Evolutionary conservation across 2,888 invertebrate species (phyloP).

Genomic region (Lasioglossum figueresi): DNA sequence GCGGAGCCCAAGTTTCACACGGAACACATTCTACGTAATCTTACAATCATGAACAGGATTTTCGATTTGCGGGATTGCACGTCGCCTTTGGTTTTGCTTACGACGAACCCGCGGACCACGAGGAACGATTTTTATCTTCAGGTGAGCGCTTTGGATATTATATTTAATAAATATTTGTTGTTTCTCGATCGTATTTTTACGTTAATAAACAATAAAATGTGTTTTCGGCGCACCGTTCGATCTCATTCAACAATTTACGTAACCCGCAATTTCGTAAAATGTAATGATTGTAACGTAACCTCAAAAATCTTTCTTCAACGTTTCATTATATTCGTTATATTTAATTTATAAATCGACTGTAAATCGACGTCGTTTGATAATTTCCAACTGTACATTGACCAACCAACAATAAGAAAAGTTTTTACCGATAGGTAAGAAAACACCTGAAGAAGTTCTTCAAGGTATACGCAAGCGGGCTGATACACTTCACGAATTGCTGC

Average conservation of each 20-base stretch:
- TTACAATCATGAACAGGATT: slow-evolving; percentile 78
- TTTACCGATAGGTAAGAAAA: slow-evolving; percentile 65
- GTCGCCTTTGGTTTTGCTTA: slow-evolving; percentile 63
- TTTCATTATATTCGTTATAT: no score
- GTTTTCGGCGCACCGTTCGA: no score
- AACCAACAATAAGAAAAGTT: not conserved
- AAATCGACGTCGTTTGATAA: no score
- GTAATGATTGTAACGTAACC: no score
- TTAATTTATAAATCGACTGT: no score
- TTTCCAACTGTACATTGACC: not conserved
- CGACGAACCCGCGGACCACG: slow-evolving; percentile 59
- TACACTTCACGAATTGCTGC: slow-evolving; percentile 81
- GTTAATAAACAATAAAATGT: no score
- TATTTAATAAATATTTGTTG: no score
- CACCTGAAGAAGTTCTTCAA: slow-evolving; percentile 74
- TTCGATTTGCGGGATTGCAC: slow-evolving; percentile 80
- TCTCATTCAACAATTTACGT: no score
- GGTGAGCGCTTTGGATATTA: slow-evolving; percentile 53
- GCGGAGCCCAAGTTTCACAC: slow-evolving; percentile 75
- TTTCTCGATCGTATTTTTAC: no score
- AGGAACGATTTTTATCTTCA: slow-evolving; percentile 66
- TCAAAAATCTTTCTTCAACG: no score
- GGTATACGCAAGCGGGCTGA: slow-evolving; percentile 72
- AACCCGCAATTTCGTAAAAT: no score
- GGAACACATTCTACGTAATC: slow-evolving; percentile 77